Percentiles rank a stretch among this genome's conserved stretches.
Conservation (phyloP, 2,113 vertebrate species). For the Periophthalmodon schlosseri region DNA sequence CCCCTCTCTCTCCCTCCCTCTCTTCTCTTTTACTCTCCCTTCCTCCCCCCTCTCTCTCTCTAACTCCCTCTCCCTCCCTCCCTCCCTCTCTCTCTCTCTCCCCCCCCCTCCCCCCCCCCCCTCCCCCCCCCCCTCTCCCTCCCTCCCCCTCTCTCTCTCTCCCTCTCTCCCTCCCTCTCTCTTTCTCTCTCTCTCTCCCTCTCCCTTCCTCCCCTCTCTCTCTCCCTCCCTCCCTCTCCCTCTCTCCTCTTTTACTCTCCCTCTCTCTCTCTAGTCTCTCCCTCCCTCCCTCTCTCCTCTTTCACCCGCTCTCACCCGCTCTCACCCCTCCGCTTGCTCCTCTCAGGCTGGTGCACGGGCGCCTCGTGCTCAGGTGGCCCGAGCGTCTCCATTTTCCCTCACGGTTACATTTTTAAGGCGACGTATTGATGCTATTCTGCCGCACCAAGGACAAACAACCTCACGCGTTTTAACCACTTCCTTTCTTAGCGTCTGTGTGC, state of each 20-base stretch:
- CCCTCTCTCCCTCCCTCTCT: neutral
- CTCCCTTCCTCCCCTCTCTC: neutral
- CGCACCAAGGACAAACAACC: constrained; percentile 62
- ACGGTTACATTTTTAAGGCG: constrained; percentile 53
- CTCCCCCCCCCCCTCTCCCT: too few relatives aligned
- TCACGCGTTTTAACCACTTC: constrained; percentile 51
- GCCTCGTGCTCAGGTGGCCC: constrained; percentile 64
- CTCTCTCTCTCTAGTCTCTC: too few relatives aligned
- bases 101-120: neutral
- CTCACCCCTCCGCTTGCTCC: constrained; percentile 37
- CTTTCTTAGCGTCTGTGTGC: constrained; percentile 14
- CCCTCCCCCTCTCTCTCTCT: too few relatives aligned
- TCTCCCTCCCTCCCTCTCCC: neutral
- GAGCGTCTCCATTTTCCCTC: constrained; percentile 62
- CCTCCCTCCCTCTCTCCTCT: neutral
- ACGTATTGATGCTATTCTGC: constrained; percentile 52
- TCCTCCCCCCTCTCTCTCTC: too few relatives aligned
- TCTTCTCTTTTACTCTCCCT: too few relatives aligned
- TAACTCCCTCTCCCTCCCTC: too few relatives aligned
- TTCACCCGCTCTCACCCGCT: neutral
- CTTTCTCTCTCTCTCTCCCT: neutral
- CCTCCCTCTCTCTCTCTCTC: too few relatives aligned
- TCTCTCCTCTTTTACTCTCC: too few relatives aligned
- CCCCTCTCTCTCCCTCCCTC: too few relatives aligned
- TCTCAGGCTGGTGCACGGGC: constrained; percentile 44